A percentile compares a stretch with the other conserved stretches of the same genome.
phyloP scores from a whole-genome alignment of 2,113 vertebrate genomes.

The Thalassoma bifasciatum region DNA sequence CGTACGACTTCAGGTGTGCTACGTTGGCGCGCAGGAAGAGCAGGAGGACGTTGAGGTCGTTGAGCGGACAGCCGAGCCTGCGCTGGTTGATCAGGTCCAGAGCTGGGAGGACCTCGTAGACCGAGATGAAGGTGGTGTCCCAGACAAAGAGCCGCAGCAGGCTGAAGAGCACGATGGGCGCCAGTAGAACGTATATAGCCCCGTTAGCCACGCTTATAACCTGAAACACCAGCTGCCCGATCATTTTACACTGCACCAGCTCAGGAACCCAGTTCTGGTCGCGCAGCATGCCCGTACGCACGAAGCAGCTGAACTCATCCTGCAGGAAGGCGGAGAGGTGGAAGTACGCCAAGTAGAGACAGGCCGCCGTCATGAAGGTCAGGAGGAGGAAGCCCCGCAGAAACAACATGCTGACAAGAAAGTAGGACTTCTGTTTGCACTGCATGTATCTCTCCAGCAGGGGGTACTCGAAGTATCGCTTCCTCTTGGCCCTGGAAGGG shows the following conservation, averaged over 20 bases:
- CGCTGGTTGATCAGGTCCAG: conserved; percentile 90
- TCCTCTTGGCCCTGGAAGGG: conserved; percentile 88
- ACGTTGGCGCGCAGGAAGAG: conserved; percentile 93
- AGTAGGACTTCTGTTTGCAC: conserved; percentile 91
- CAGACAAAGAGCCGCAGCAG: conserved; percentile 91
- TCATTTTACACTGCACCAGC: conserved; percentile 92
- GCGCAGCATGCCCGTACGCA: conserved; percentile 87
- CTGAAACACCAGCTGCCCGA: conserved; percentile 91
- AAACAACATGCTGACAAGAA: conserved; percentile 89
- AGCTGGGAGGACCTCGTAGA: conserved; percentile 95
- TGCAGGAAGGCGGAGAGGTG: conserved; percentile 91
- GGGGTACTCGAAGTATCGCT: conserved; percentile 96
- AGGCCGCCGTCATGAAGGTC: conserved; percentile 88
- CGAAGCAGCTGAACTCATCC: conserved; percentile 94
- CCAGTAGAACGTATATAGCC: conserved; percentile 87
- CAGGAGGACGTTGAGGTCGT: conserved; percentile 93
- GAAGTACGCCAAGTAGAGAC: conserved; percentile 93
- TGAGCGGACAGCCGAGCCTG: conserved; percentile 92
- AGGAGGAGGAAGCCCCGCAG: conserved; percentile 91
- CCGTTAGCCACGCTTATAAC: conserved; percentile 88
- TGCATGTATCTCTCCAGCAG: conserved; percentile 93
- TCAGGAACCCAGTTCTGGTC: conserved; percentile 82
- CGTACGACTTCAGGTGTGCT: conserved; percentile 89
- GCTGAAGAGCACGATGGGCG: conserved; percentile 89
- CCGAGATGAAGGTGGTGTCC: conserved; percentile 92